Evolutionary conservation across 1,140 invertebrate species (phyloP).

Genomic region (Drosophila mayri): DNA sequence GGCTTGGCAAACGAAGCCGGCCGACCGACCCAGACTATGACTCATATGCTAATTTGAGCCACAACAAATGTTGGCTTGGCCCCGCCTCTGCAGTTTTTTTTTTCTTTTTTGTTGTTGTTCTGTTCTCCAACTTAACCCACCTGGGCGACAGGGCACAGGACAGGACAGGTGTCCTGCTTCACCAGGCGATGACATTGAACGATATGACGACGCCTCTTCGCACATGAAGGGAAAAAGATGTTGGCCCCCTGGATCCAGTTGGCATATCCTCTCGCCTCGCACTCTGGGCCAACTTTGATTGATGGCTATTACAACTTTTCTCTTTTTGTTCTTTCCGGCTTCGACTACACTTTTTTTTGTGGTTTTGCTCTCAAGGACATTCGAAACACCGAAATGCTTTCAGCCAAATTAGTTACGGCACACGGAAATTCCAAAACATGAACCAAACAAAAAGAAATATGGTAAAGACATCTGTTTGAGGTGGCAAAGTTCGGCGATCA

Average conservation of each 20-base stretch:
- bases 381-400: slow-evolving; percentile 73
- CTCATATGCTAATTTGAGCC: slow-evolving; percentile 77
- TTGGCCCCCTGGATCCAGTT: slow-evolving; percentile 14
- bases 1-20: slow-evolving; percentile 58
- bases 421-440: slow-evolving; percentile 12
- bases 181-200: slow-evolving; percentile 60
- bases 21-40: slow-evolving; percentile 42
- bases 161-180: slow-evolving; percentile 57
- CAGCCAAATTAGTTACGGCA: slow-evolving; percentile 71
- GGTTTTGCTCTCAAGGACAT: slow-evolving; percentile 50
- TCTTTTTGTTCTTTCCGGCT: slow-evolving; percentile 36
- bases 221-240: slow-evolving; percentile 22
- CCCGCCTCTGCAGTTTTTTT: slow-evolving; percentile 1
- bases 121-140: slow-evolving; percentile 26
- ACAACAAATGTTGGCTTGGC: slow-evolving; percentile 48
- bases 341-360: slow-evolving; percentile 16
- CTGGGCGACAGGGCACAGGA: slow-evolving; percentile 32
- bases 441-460: neutral
- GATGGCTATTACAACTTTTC: slow-evolving; percentile 54
- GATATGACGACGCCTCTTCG: slow-evolving; percentile 43
- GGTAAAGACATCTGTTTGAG: slow-evolving; percentile 21
- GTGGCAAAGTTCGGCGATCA: slow-evolving; percentile 49
- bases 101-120: neutral
- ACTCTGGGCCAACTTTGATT: slow-evolving; percentile 38
- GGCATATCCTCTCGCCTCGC: neutral